These are phyloP conservation scores for Schizopygopsis pylzovi DNA, from an alignment of 2,797 vertebrate genomes.

Conservation along the genomic window DNA sequence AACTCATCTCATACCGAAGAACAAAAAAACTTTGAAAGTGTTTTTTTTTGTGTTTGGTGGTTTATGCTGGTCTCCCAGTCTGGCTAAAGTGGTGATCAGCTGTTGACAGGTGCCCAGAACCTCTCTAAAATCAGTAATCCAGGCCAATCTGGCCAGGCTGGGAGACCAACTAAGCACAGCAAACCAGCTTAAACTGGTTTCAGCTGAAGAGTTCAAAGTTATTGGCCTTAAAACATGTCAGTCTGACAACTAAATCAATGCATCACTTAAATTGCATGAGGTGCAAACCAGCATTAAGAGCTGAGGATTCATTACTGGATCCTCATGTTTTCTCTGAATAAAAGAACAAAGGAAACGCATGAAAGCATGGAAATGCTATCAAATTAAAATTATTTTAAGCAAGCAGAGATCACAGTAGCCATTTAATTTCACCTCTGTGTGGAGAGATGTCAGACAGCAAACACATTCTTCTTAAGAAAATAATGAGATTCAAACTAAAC, in stretches of 20 bases:
- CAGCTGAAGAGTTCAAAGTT: not conserved
- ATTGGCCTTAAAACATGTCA: conserved; percentile 12
- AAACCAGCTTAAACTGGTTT: not conserved
- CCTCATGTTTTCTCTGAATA: conserved; percentile 1
- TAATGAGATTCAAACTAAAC: conserved; percentile 14
- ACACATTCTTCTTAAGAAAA: conserved; percentile 6
- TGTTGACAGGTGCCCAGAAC: not conserved
- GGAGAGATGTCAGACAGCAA: conserved; percentile 25
- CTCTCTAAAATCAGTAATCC: not conserved
- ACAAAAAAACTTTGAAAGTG: not conserved
- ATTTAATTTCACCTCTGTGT: conserved; percentile 5
- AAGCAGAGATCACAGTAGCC: not conserved
- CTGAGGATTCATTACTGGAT: conserved; percentile 17
- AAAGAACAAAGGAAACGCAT: conserved; percentile 30
- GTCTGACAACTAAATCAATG: conserved; percentile 10
- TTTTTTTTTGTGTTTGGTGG: not conserved
- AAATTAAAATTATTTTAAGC: conserved; percentile 34
- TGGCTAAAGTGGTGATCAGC: not conserved
- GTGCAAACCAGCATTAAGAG: conserved; percentile 26
- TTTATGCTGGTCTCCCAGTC: not conserved
- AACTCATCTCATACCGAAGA: not conserved
- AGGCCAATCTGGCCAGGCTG: not conserved
- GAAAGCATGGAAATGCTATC: conserved; percentile 13
- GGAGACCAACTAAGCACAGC: not conserved
- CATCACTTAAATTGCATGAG: not conserved